These are phyloP conservation scores for Drosophila jambulina DNA, from an alignment of 1,140 invertebrate genomes.

Conservation along the genomic window DNA sequence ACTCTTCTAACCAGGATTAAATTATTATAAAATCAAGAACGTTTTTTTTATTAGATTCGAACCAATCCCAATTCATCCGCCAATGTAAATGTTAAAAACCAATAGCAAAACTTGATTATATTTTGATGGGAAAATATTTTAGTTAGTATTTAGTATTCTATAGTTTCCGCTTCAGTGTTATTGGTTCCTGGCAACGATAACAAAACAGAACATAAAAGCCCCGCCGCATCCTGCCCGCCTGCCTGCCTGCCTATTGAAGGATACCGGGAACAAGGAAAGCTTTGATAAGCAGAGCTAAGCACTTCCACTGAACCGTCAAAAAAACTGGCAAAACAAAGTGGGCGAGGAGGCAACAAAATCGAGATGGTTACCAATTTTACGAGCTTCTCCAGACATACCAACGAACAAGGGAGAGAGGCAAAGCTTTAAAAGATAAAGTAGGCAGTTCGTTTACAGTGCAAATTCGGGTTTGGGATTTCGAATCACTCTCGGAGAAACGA, in stretches of 20 bases:
- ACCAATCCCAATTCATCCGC: not conserved
- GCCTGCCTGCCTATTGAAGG: not conserved
- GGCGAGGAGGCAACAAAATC: slow-evolving; percentile 24
- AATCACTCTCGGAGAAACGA: slow-evolving; percentile 5
- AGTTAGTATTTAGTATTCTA: slow-evolving; percentile 57
- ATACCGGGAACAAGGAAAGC: slow-evolving; percentile 59
- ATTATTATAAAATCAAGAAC: not conserved
- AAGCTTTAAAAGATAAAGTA: slow-evolving; percentile 10
- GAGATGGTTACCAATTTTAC: slow-evolving; percentile 18
- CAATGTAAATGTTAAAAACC: not conserved
- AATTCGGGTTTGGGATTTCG: too few relatives aligned
- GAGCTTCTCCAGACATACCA: slow-evolving; percentile 4
- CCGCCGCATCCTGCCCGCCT: not conserved
- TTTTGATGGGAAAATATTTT: slow-evolving; percentile 43
- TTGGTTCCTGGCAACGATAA: slow-evolving; percentile 55
- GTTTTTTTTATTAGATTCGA: not conserved
- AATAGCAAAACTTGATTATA: slow-evolving; percentile 29
- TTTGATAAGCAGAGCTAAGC: slow-evolving; percentile 61
- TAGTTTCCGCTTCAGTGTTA: slow-evolving; percentile 54
- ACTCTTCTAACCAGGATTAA: not conserved
- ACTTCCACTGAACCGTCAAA: slow-evolving; percentile 35
- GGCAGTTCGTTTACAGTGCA: slow-evolving; percentile 7
- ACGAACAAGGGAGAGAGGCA: not conserved
- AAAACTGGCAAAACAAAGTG: slow-evolving; percentile 25
- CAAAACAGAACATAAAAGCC: slow-evolving; percentile 16